Evolutionary conservation across 2,888 invertebrate genomes (phyloP), one percentile per base, ranked within the genome.

Genomic region (Drosophila nr. fundita): DNA sequence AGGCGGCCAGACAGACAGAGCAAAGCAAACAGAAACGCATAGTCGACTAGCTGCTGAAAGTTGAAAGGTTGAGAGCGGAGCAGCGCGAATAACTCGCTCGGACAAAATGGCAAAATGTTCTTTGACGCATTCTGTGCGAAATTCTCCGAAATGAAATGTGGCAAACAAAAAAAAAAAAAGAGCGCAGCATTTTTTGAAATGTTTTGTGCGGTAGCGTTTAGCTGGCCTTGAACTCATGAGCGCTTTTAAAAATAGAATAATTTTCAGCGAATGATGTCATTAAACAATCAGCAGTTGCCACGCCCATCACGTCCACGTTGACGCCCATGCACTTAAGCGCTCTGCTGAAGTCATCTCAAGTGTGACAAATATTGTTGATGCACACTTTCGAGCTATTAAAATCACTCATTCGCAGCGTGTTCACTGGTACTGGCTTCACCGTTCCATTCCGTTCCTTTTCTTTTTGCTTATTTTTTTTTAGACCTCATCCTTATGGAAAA

Each of bases 341-440:
- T 38, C 38, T 32, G 68, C 58, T 60, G 52, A 76, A 69, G 64
- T 68, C 73, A 73, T 34, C 61, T 81, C 69, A 65, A 79, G 79
- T 81, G 79, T 81, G 79, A 81, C 78, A 73, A 73, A 78, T 69
- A 79, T 77, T 68, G 71, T 73, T 77, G 78, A 76, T 77, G 81
- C 81, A 69, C 59, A 70, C 69, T 67, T 70, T 57, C 45, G 34
- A 58, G 61, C 68, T 64, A 80, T 81, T 71, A 76, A 80, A 82
- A 82, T 81, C 80, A 81, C 80, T 83, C 83, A 83, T 69, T 75
- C 81, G 73, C 78, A 67, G 68, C 73, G 59, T 73, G 57, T 53
- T 24, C 57, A 32, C 24, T 57, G 29, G 40, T 29, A 24, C 45
- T 45, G 21, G 15, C 55, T 55, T 52, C 34, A 21, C 18, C 48